Evolutionary conservation across 2,113 vertebrate genomes (phyloP).

Genomic region (Gavialis gangeticus): DNA sequence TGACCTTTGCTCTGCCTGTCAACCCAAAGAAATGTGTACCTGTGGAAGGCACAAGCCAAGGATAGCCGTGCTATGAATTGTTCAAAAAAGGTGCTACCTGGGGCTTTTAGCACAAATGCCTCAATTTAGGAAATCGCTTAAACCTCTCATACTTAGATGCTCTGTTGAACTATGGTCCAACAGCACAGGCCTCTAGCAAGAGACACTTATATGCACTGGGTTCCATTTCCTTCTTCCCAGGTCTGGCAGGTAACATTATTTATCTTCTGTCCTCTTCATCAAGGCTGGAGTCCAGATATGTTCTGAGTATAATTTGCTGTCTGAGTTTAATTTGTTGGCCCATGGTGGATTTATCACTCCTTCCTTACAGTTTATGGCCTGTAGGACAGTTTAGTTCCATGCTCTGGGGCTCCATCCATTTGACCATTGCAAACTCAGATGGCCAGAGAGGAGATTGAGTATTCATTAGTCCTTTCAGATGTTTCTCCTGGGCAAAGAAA

Average conservation of each 20-base stretch:
- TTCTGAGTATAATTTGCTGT: neutral
- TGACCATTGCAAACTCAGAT: rapidly evolving
- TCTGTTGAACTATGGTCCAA: neutral
- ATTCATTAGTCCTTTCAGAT: neutral
- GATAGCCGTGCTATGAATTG: neutral
- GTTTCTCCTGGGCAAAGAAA: neutral
- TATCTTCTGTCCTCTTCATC: neutral
- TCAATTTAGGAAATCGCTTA: neutral
- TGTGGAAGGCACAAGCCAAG: no score
- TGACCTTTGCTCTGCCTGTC: no score
- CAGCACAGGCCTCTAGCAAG: neutral
- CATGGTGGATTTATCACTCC: neutral
- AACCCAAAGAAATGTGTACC: no score
- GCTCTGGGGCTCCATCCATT: neutral
- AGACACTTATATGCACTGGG: neutral
- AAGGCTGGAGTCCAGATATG: neutral
- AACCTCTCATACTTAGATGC: neutral
- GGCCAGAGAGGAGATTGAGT: neutral
- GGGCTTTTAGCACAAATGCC: neutral
- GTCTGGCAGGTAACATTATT: neutral
- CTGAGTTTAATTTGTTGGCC: neutral
- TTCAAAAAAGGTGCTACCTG: neutral
- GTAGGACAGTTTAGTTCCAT: neutral
- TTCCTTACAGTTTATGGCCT: neutral
- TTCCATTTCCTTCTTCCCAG: neutral